phyloP scores from a whole-genome alignment of 2,888 invertebrate species.

The Cepaea hortensis region DNA sequence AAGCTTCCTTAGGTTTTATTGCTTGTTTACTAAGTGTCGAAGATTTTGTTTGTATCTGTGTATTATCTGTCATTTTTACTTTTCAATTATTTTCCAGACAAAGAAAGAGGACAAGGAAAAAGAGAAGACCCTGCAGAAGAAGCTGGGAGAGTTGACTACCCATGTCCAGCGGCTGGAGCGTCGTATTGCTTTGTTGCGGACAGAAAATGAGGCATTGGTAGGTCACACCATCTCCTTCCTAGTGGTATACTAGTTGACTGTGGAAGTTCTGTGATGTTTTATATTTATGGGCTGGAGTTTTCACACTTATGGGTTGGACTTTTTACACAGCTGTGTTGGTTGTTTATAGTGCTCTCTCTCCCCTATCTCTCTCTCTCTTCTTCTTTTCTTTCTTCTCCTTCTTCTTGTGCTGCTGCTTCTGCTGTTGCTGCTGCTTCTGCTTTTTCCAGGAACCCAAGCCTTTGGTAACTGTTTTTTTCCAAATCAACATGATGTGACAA shows the following conservation, averaged over 20 bases:
- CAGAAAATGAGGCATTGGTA: slow-evolving; percentile 74
- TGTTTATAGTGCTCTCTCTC: too few relatives aligned
- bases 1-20: too few relatives aligned
- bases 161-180: slow-evolving; percentile 72
- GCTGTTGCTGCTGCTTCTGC: too few relatives aligned
- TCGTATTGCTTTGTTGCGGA: slow-evolving; percentile 67
- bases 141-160: slow-evolving; percentile 71
- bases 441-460: too few relatives aligned
- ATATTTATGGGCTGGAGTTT: background rate
- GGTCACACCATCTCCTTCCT: slow-evolving; percentile 49
- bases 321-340: too few relatives aligned
- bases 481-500: too few relatives aligned
- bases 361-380: too few relatives aligned
- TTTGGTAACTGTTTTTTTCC: too few relatives aligned
- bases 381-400: background rate
- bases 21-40: too few relatives aligned
- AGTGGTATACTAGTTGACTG: background rate
- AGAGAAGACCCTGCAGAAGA: slow-evolving; percentile 69
- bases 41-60: too few relatives aligned
- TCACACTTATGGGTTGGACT: background rate
- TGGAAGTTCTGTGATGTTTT: background rate
- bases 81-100: slow-evolving; percentile 48
- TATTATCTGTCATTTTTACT: background rate
- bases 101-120: slow-evolving; percentile 61
- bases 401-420: background rate